Evolutionary conservation across 2,113 vertebrate genomes (phyloP), one percentile per base, ranked within the genome.

Genomic region (Atherinomorus stipes): DNA sequence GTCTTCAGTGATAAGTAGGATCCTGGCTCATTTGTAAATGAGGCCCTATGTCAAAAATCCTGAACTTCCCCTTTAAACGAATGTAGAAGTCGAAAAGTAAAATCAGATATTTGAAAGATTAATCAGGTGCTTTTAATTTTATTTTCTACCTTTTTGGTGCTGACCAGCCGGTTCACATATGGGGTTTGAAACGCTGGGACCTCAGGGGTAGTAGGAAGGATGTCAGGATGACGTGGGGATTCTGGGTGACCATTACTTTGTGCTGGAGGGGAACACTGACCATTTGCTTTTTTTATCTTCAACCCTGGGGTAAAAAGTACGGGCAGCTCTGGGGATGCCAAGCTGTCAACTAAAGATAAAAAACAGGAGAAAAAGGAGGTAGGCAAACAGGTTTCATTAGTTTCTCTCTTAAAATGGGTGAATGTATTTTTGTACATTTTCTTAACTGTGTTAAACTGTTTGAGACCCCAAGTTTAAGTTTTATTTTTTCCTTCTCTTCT

Each of bases 241-340:
- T 74, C 71, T 12, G 73, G 34, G 47, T 42, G 44, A 25, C 3
- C 65, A 11, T 42, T 71, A 53, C 68, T 3, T 60, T 70, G 89
- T 4, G 63, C 38, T 11, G 68, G 54, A 63, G 91, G 31, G 81
- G 83, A 69, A n/a, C 22, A 37, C 3, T 25, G n/a, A 6, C 0
- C 44, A 0, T 74, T 49, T 37, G 84, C 57, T 79, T 91, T 93
- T 66, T 82, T 85, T 66, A 92, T 85, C 74, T 94, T 95, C 62
- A 96, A 85, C 26, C 95, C 94, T 16, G 95, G 95, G 21, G 96
- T 97, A 54, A 85, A 94, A 71, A 97, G 90, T 7, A 87, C 90
- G 31, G 96, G 94, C 0, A 78, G 63, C 84, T 94, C 89, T 15
- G 97, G 96, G 40, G 96, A 96, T 66, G 90, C 65, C 68, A 92